Percentiles rank a stretch among this genome's conserved stretches.
Conservation (phyloP, 2,888 invertebrate genomes). For the Thecocarcelia acutangulata region DNA sequence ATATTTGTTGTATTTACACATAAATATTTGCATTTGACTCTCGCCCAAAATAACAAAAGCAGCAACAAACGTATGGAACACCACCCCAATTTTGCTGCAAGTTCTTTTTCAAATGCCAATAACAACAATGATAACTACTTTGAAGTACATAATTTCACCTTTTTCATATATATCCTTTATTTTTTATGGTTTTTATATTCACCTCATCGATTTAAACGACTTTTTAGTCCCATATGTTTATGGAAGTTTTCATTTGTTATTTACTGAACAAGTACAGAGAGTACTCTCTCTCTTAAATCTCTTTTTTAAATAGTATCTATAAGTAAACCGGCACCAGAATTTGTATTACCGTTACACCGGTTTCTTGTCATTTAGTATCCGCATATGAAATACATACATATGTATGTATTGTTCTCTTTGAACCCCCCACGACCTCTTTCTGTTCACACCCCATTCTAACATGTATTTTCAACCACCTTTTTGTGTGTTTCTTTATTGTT, state of each 20-base stretch:
- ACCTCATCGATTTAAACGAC: conserved; percentile 44
- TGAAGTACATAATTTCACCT: conserved; percentile 44
- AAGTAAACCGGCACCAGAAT: conserved; percentile 62
- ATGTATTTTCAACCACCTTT: conserved; percentile 62
- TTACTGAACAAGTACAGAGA: background rate
- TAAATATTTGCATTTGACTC: conserved; percentile 44
- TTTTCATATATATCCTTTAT: conserved; percentile 53
- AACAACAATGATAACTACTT: conserved; percentile 12
- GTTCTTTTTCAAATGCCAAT: conserved; percentile 14
- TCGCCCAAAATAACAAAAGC: conserved; percentile 32
- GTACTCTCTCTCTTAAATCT: conserved; percentile 24
- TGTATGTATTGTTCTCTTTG: conserved; percentile 22
- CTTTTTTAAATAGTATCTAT: conserved; percentile 32
- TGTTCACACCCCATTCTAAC: conserved; percentile 48
- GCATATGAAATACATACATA: conserved; percentile 12
- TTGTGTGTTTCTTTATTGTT: conserved; percentile 6
- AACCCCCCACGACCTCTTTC: conserved; percentile 52
- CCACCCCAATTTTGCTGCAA: conserved; percentile 50
- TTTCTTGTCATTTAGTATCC: conserved; percentile 47
- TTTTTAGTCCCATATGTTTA: conserved; percentile 36
- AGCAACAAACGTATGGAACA: conserved; percentile 34
- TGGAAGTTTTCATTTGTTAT: too few relatives aligned
- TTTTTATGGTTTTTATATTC: conserved; percentile 32
- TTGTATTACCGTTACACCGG: conserved; percentile 62
- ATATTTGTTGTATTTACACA: conserved; percentile 29